Evolutionary conservation across 2,888 invertebrate species (phyloP), one percentile per base, ranked within the genome.

Genomic region (Tetrapedia diversipes): DNA sequence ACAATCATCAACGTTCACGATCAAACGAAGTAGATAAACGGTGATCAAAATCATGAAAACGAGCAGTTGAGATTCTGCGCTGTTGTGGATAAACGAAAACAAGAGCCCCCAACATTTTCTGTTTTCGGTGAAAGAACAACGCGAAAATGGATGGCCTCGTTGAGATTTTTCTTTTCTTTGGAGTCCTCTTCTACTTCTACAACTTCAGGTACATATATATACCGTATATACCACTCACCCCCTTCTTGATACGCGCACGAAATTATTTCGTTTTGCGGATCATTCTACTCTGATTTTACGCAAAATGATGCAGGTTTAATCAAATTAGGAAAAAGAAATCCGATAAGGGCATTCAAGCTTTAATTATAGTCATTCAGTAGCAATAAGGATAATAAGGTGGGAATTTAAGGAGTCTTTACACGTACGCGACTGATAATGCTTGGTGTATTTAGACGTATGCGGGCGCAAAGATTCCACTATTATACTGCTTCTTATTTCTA

Each of bases 141-240:
- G 29, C 29, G 37, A 51, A 41, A 34, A 94, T 94, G 92, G 93
- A 93, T 88, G 94, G 94, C 7, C 93, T 94, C 71, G 93, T 94
- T 53, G 94, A 94, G 90, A 91, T 94, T 82, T 93, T 94, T 89
- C 93, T 94, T 90, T 94, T 94, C 92, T 93, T 93, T 81, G 94
- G 94, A 71, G 92, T 94, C 37, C 92, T 94, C 81, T 94, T 94
- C 92, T 94, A 94, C 93, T 94, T 94, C 92, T 94, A 94, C 91
- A 94, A 93, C 63, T 93, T 93, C 84, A 94, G 94, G 94, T 94
- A 86, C 54, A 24, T 67, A 54, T 56, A n/a, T 22, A n/a, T n/a
- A n/a, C n/a, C n/a, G n/a, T n/a, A n/a, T n/a, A n/a, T n/a, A n/a
- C n/a, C n/a, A n/a, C n/a, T n/a, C n/a, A 8, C 1, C 8, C 19